Base-by-base conservation (phyloP, 2,113 vertebrate species). In the Ageneiosus marmoratus region DNA sequence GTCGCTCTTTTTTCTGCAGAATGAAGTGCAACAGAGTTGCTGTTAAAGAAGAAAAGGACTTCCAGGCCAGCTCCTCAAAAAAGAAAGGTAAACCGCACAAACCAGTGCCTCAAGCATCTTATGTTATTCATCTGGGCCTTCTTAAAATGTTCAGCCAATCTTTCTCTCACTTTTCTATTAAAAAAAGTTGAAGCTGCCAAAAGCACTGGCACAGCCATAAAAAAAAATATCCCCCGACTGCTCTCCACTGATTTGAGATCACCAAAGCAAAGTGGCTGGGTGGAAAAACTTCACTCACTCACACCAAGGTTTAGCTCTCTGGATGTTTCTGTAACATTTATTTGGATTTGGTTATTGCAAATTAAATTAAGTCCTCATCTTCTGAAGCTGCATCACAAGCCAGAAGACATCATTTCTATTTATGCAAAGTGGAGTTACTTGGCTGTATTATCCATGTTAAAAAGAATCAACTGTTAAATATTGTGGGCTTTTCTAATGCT, bases 1-100 rank as follows among this genome's bases (percentile, higher is more conserved):
- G 96, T 0, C 94, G 96, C 76, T 97, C 96, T 27, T 97, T 97
- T 89, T 97, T 97, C 92, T 97, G 96, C 82, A 95, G 96, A 37
- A 96, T 97, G 89, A 97, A 96, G 90, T 95, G 92, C 85, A 95
- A 95, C 86, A 94, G 95, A 87, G 84, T 90, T n/a, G 81, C 88
- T 2, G 90, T 95, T 24, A 96, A 96, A 89, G 95, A 96, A 87
- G 92, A 94, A 70, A 95, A 95, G 84, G 94, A 95, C 80, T 93
- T 94, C 70, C 92, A 95, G 85, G 89, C 94, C 16, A 86, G 90
- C 82, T 91, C 91, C 58, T 92, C 95, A 48, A 95, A 96, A 93
- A 96, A 95, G 93, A 97, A 96, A 95, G 96, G 96, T 96, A 87
- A 77, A 62, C 51, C 22, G 37, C 48, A 83, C 72, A 76, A 53